Conservation (phyloP, 2,797 vertebrate genomes). For the Selene dorsalis region DNA sequence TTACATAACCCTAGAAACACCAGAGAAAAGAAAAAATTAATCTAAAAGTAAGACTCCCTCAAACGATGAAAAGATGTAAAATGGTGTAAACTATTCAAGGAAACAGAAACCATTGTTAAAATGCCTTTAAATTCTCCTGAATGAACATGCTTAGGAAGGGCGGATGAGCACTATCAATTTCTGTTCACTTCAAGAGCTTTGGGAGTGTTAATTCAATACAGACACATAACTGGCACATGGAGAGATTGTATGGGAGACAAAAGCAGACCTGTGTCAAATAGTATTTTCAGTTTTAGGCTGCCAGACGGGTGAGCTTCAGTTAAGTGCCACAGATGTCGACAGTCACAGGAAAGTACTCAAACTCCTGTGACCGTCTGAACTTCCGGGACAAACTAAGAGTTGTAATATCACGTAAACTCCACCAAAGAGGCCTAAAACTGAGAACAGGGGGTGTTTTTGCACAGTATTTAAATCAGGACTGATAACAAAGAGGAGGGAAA, state of each 20-base stretch:
- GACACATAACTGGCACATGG: slow-evolving; percentile 70
- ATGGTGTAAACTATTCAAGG: slow-evolving; percentile 45
- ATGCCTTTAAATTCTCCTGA: slow-evolving; percentile 40
- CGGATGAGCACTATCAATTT: slow-evolving; percentile 12
- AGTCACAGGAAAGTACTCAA: slow-evolving; percentile 26
- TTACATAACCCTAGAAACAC: slow-evolving; percentile 36
- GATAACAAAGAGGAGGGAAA: slow-evolving; percentile 64
- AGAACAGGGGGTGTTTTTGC: slow-evolving; percentile 13
- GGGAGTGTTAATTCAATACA: slow-evolving; percentile 64
- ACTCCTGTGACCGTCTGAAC: slow-evolving; percentile 27
- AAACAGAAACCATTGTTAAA: slow-evolving; percentile 35
- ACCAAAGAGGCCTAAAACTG: slow-evolving; percentile 40
- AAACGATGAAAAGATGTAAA: slow-evolving; percentile 28
- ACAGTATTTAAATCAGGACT: slow-evolving; percentile 67
- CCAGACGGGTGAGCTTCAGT: slow-evolving; percentile 28
- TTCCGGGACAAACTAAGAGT: not conserved
- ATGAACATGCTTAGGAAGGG: slow-evolving; percentile 29
- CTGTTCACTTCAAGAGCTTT: slow-evolving; percentile 40
- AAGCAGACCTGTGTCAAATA: slow-evolving; percentile 63
- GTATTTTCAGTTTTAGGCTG: slow-evolving; percentile 41
- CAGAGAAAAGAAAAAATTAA: slow-evolving; percentile 23
- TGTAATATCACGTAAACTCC: slow-evolving; percentile 11
- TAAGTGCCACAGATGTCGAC: slow-evolving; percentile 1
- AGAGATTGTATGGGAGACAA: slow-evolving; percentile 60
- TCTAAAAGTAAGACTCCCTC: slow-evolving; percentile 30